These are phyloP conservation scores for Danio tinwini DNA, from an alignment of 2,797 vertebrate genomes.

Conservation along the genomic window DNA sequence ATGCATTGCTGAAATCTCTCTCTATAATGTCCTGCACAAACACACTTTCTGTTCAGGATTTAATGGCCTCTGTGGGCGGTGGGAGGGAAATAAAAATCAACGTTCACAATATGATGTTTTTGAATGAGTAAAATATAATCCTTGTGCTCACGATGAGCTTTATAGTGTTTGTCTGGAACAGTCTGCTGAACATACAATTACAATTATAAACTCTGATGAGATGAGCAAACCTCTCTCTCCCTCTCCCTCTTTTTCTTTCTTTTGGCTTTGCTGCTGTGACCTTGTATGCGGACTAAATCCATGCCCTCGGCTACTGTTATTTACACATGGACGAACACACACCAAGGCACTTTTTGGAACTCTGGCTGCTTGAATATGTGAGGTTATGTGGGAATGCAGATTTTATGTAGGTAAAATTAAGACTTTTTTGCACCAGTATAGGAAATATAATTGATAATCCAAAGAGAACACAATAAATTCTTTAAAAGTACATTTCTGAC, in stretches of 20 bases:
- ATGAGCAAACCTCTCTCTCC: constrained; percentile 25
- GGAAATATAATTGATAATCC: no score
- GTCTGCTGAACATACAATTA: constrained; percentile 41
- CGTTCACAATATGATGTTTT: constrained; percentile 9
- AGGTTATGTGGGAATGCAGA: constrained; percentile 25
- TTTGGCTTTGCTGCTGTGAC: constrained; percentile 37
- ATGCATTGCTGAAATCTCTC: constrained; percentile 48
- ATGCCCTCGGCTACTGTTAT: constrained; percentile 60
- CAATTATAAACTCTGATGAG: constrained; percentile 43
- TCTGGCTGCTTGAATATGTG: constrained; percentile 35
- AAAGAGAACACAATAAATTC: no score
- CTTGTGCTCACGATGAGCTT: constrained; percentile 28
- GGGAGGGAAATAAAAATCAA: not conserved
- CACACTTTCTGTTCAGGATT: constrained; percentile 24
- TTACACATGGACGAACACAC: constrained; percentile 65
- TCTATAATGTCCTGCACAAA: constrained; percentile 6
- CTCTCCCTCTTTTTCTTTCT: constrained; percentile 5
- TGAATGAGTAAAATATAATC: constrained; percentile 41
- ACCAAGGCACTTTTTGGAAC: constrained; percentile 43
- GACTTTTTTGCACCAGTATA: no score
- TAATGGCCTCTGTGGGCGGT: constrained; percentile 40
- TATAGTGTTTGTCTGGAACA: constrained; percentile 42
- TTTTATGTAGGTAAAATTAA: no score
- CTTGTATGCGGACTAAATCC: constrained; percentile 61
- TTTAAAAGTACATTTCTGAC: no score